Evolutionary conservation across 2,888 invertebrate species (phyloP).

Genomic region (Micoletzkya japonica): DNA sequence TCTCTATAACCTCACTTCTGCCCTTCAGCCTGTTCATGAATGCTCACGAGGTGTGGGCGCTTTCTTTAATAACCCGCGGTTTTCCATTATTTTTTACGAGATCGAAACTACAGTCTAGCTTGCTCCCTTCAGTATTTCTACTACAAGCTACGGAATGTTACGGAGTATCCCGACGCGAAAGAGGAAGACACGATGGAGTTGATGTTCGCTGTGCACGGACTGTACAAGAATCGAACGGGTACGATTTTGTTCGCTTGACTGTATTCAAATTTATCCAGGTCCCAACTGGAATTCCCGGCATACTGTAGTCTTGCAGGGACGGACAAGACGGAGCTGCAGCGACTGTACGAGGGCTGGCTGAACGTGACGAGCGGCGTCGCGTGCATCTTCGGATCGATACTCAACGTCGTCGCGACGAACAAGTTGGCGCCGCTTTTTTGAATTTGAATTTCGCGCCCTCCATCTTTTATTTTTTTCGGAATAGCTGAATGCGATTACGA

Average conservation of each 20-base stretch:
- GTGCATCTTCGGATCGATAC: constrained; percentile 40
- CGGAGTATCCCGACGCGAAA: constrained; percentile 25
- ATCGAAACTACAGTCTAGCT: neutral
- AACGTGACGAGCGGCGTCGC: constrained; percentile 42
- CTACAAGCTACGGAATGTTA: constrained; percentile 46
- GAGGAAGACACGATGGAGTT: neutral
- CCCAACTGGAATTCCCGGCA: too few relatives aligned
- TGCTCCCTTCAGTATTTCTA: constrained; percentile 43
- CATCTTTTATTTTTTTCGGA: neutral
- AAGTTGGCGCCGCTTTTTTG: constrained; percentile 27
- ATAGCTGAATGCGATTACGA: neutral
- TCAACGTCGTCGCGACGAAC: constrained; percentile 41
- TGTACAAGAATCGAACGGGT: neutral
- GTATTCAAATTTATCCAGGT: too few relatives aligned
- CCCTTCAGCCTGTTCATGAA: constrained; percentile 52
- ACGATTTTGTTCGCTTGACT: too few relatives aligned
- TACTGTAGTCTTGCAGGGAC: neutral
- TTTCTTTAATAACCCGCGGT: neutral
- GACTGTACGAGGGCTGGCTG: constrained; percentile 42
- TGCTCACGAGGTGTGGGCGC: constrained; percentile 41
- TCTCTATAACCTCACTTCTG: constrained; percentile 45
- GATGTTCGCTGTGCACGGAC: constrained; percentile 4
- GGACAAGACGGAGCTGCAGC: constrained; percentile 29
- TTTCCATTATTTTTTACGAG: too few relatives aligned
- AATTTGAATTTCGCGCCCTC: neutral